phyloP scores from a whole-genome alignment of 2,888 invertebrate genomes.

The Dolichomitus sp. region DNA sequence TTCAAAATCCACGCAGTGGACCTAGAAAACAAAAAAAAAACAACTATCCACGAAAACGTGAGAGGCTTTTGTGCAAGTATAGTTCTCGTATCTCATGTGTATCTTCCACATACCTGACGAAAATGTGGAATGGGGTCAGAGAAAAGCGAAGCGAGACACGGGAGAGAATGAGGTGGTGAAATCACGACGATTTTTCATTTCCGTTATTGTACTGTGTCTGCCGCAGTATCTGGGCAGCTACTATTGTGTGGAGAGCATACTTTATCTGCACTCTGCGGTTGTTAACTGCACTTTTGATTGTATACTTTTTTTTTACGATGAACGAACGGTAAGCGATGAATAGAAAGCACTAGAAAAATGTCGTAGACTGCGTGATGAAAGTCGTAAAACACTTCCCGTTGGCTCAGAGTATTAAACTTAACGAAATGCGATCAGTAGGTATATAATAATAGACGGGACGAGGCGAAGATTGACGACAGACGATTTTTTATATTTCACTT shows the following conservation, averaged over 20 bases:
- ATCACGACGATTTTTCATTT: slow-evolving; percentile 44
- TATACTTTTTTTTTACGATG: slow-evolving; percentile 5
- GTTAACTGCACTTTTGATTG: slow-evolving; percentile 11
- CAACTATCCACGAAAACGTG: slow-evolving; percentile 4
- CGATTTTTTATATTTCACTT: slow-evolving; percentile 3
- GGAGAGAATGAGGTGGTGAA: slow-evolving; percentile 3
- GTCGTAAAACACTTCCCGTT: background rate
- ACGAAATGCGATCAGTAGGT: slow-evolving; percentile 3
- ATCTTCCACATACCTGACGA: slow-evolving; percentile 11
- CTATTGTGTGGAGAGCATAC: slow-evolving; percentile 1
- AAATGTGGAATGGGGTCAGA: slow-evolving; percentile 15
- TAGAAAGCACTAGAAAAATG: background rate
- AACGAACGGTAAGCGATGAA: background rate
- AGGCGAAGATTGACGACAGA: slow-evolving; percentile 18
- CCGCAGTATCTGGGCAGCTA: background rate
- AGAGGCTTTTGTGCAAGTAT: background rate
- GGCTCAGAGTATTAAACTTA: background rate
- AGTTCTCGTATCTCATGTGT: slow-evolving; percentile 3
- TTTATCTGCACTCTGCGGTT: background rate
- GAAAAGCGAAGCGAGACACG: background rate
- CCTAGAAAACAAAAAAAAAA: no score
- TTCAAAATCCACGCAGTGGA: no score
- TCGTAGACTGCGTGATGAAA: background rate
- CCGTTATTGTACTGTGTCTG: slow-evolving; percentile 10
- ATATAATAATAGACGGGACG: slow-evolving; percentile 9